Evolutionary conservation across 2,888 invertebrate genomes (phyloP).

Genomic region (Germaria angustata): DNA sequence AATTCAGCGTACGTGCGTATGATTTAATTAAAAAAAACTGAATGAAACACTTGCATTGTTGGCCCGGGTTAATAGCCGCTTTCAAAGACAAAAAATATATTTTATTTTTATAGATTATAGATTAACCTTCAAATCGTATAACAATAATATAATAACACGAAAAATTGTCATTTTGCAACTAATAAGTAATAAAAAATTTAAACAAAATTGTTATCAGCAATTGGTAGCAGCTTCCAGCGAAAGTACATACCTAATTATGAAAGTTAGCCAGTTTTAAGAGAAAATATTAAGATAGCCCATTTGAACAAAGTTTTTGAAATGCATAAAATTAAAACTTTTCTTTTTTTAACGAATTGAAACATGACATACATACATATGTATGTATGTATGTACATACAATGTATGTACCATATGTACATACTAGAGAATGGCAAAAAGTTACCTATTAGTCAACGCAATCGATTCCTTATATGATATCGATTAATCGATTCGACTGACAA

Average conservation of each 20-base stretch:
- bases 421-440: too few relatives aligned
- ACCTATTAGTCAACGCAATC: too few relatives aligned
- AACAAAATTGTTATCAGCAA: not conserved
- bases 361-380: not conserved
- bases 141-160: slow-evolving; percentile 5
- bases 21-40: slow-evolving; percentile 10
- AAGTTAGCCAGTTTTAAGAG: not conserved
- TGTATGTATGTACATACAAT: not conserved
- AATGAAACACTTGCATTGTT: slow-evolving; percentile 46
- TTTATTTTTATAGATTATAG: slow-evolving; percentile 27
- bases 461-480: too few relatives aligned
- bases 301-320: too few relatives aligned
- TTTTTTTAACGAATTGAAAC: too few relatives aligned
- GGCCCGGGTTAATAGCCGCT: slow-evolving; percentile 73
- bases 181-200: slow-evolving; percentile 12
- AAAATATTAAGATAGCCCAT: too few relatives aligned
- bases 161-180: slow-evolving; percentile 1
- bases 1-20: not conserved
- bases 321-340: too few relatives aligned
- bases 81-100: slow-evolving; percentile 68
- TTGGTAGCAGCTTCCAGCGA: not conserved
- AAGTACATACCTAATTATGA: not conserved
- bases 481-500: too few relatives aligned
- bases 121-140: slow-evolving; percentile 48
- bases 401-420: too few relatives aligned